A percentile compares a stretch with the other conserved stretches of the same genome.
Conservation (phyloP, 2,888 invertebrate genomes). For the Bellardia bayeri region DNA sequence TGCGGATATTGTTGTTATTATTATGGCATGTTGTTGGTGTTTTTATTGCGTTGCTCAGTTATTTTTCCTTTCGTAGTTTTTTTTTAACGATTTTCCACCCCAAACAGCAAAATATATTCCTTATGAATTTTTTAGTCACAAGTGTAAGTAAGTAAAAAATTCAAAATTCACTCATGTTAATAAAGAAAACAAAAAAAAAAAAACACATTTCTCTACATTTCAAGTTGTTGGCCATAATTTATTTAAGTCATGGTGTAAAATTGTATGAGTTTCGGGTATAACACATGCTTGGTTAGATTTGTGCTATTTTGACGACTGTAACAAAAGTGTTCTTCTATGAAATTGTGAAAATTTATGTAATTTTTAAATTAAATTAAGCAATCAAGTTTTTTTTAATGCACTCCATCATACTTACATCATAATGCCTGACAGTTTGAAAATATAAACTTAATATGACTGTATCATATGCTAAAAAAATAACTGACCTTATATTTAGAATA, state of each 20-base stretch:
- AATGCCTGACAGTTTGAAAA: too few species aligned
- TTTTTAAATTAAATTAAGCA: constrained; percentile 29
- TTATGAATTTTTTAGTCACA: constrained; percentile 54
- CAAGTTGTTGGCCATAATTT: constrained; percentile 68
- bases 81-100: constrained; percentile 20
- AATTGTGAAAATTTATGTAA: constrained; percentile 23
- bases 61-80: constrained; percentile 19
- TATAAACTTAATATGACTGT: too few species aligned
- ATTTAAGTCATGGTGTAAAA: constrained; percentile 68
- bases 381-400: neutral
- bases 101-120: neutral
- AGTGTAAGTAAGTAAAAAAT: too few species aligned
- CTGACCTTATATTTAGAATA: too few species aligned
- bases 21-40: constrained; percentile 61
- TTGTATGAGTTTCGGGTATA: constrained; percentile 46
- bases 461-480: too few species aligned
- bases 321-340: constrained; percentile 12
- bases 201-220: constrained; percentile 47
- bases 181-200: constrained; percentile 4
- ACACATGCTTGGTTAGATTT: constrained; percentile 56
- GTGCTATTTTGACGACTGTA: constrained; percentile 23
- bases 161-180: neutral
- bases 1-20: constrained; percentile 54
- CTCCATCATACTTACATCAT: neutral
- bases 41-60: constrained; percentile 63